Evolutionary conservation across 2,797 vertebrate genomes (phyloP), one percentile per base, ranked within the genome.

Genomic region (Poecilia gillii): DNA sequence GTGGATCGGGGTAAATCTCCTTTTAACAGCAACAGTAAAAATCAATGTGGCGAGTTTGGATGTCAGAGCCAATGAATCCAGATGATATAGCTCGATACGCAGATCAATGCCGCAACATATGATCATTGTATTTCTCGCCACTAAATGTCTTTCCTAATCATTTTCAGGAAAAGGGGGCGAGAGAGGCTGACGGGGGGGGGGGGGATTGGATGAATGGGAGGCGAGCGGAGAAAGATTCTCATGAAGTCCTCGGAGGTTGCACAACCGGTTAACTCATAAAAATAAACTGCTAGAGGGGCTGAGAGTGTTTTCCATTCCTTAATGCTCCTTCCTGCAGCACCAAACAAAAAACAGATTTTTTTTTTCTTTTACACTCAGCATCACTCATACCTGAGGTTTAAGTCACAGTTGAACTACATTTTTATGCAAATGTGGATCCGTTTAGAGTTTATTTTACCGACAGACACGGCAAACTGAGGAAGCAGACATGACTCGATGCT

Each of bases 31-130:
- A 87, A 87, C 76, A 84, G 87, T 73, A 36, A 90, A 93, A 93
- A 94, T 94, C 91, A 87, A 95, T 92, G 79, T 68, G 53, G 79
- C 77, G 83, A 80, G 85, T 92, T 91, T 91, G 84, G 85, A 90
- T 90, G 87, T 91, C 91, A 89, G 84, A 81, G 31, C 77, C 76
- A 90, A 90, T 92, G 79, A 89, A 88, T 90, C 81, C 39, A 55
- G 79, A 80, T 79, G 86, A 88, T 91, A 84, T 74, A 87, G 90
- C 81, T 92, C 82, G 79, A 92, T 93, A 90, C 47, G 51, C 16
- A 73, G 86, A 95, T 95, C 92, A 81, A 90, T 92, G 84, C 79
- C 1, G 59, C 87, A 90, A 91, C 90, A 89, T 90, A 94, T 92
- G 93, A 95, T 91, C 86, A 73, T 88, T 88, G 88, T 76, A 80